Base-by-base conservation (phyloP, 1,140 invertebrate species). In the Pararge aegeria region DNA sequence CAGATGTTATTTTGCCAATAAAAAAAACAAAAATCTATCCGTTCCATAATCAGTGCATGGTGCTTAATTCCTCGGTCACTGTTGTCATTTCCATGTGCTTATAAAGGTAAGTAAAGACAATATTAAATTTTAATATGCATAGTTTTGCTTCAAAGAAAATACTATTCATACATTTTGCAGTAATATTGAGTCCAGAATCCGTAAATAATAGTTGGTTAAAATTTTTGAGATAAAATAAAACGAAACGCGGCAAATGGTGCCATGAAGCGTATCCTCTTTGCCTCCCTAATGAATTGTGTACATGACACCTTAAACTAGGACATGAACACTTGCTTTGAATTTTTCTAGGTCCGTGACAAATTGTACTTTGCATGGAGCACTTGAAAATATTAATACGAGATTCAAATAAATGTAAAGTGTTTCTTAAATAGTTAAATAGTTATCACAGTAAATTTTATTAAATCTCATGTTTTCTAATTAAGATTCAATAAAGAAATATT, bases 31-130 rank as follows among this genome's bases (percentile, higher is more conserved):
- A 64, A 73, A 54, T 63, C 70, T 62, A n/a, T n/a, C 63, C 67
- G 48, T 49, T 58, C 61, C 64, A 73, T 72, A 55, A 64, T 78
- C 70, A 69, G 61, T 86, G 83, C 84, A 87, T 87, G 84, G 62
- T 68, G 78, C 80, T 85, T 78, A 29, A 42, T 61, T 65, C 48
- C 64, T 60, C 74, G 65, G 58, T 72, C 72, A 55, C 61, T 78
- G 76, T 78, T 70, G 74, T 75, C 50, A 69, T 70, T 79, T n/a
- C 66, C 64, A 78, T 83, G 72, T 83, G 63, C 63, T 65, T 65
- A 19, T 21, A 46, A 48, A 60, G 54, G 37, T 60, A 27, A 64
- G 34, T 44, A n/a, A 42, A 19, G 34, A 51, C 30, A 16, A n/a
- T n/a, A n/a, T n/a, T n/a, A n/a, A n/a, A n/a, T n/a, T n/a, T n/a